Evolutionary conservation across 2,113 vertebrate genomes (phyloP), one percentile per base, ranked within the genome.

Genomic region (Dunckerocampus dactyliophorus): DNA sequence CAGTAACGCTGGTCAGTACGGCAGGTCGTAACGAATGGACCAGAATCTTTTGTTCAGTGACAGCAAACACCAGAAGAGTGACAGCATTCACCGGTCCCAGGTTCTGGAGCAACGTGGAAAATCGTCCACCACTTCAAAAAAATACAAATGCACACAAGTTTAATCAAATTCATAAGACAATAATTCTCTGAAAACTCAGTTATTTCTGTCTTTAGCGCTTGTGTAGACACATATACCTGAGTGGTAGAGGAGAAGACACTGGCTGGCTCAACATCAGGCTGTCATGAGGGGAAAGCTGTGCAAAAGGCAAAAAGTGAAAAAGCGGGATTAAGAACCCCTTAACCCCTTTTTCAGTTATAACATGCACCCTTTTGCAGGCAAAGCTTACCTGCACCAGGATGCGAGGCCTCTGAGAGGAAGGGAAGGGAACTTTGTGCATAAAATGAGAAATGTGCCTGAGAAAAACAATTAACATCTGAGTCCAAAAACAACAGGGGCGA

Each of bases 361-460:
- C 55, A 8, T 17, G 22, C 20, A 50, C 47, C n/a, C 7, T 54
- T 12, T 47, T 31, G 22, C 5, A 31, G 22, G 8, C 47, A 37
- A 45, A 50, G 55, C 89, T 83, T 83, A 98, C 96, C 92, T 98
- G 96, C 76, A 98, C 96, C 62, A 98, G 90, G 85, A 98, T 98
- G 75, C 96, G 92, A 85, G 95, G 96, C 80, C 96, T 93, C 84
- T 98, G 96, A 72, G 94, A 92, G 58, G 95, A 98, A 42, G 96
- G 96, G 85, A 98, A 98, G 76, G 96, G 96, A 88, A 96, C 95
- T 88, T 97, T 97, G 88, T 98, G 95, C 96, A 98, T 98, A 79
- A 98, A 98, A 81, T 98, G 94, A 69, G 93, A 98, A 89, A 98
- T 95, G 86, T 98, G 96, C 85, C 96, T 98, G 87, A 10, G 86